Evolutionary conservation across 2,888 invertebrate genomes (phyloP).

Genomic region (Hipparchia semele): DNA sequence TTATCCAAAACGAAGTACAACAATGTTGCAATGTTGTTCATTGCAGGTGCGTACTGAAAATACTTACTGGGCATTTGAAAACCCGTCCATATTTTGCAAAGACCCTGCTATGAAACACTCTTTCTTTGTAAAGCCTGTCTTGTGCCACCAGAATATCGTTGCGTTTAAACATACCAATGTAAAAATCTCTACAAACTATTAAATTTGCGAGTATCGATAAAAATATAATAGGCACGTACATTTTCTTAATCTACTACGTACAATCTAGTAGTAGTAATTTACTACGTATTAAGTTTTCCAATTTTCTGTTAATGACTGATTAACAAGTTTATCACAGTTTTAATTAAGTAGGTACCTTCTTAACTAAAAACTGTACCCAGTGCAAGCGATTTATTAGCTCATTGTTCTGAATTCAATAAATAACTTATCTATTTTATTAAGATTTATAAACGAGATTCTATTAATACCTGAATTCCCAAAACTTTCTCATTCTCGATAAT

Average conservation of each 20-base stretch:
- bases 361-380: neutral
- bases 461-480: too few species aligned
- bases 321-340: neutral
- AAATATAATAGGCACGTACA: constrained; percentile 21
- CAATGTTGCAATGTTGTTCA: neutral
- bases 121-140: constrained; percentile 60
- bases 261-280: neutral
- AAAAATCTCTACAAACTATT: constrained; percentile 57
- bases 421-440: too few species aligned
- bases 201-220: constrained; percentile 21
- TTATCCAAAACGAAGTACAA: too few species aligned
- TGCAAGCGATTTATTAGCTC: too few species aligned
- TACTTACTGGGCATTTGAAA: constrained; percentile 65
- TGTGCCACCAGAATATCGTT: constrained; percentile 65
- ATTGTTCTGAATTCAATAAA: too few species aligned
- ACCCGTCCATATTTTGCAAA: constrained; percentile 61
- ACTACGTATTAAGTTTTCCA: neutral
- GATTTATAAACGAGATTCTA: too few species aligned
- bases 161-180: constrained; percentile 65
- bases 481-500: too few species aligned
- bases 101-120: constrained; percentile 45
- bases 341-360: neutral
- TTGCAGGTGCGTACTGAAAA: neutral
- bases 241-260: constrained; percentile 13
- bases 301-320: constrained; percentile 7